Evolutionary conservation across 2,113 vertebrate species (phyloP).

Genomic region (Hippocampus zosterae): DNA sequence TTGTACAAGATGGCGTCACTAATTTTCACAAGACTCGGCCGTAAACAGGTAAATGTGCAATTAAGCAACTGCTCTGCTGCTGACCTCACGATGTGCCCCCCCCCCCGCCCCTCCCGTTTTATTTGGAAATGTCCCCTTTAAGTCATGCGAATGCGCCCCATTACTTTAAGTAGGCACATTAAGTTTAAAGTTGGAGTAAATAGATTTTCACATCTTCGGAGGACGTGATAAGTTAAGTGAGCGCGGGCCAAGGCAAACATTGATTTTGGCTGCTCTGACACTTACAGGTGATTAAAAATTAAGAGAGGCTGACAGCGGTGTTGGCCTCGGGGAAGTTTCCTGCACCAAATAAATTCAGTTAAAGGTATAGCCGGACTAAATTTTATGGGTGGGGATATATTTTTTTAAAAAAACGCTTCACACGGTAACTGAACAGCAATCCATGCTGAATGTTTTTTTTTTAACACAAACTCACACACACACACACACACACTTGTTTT

Average conservation of each 20-base stretch:
- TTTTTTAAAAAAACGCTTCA: background rate
- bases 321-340: constrained; percentile 33
- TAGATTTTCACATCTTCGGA: constrained; percentile 5
- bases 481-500: too few relatives aligned
- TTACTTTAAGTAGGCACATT: constrained; percentile 11
- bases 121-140: background rate
- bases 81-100: background rate
- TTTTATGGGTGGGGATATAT: background rate
- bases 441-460: background rate
- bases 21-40: background rate
- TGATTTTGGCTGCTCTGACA: constrained; percentile 34
- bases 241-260: constrained; percentile 45
- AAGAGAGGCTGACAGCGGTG: constrained; percentile 25
- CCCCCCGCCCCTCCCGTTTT: background rate
- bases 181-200: constrained; percentile 6
- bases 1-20: background rate
- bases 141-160: background rate
- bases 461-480: too few relatives aligned
- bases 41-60: background rate
- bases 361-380: background rate
- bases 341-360: constrained; percentile 41
- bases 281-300: constrained; percentile 36
- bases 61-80: background rate
- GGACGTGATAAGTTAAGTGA: constrained; percentile 13
- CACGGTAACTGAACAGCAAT: background rate